phyloP scores from a whole-genome alignment of 2,113 vertebrate genomes.

The Cygnus atratus region DNA sequence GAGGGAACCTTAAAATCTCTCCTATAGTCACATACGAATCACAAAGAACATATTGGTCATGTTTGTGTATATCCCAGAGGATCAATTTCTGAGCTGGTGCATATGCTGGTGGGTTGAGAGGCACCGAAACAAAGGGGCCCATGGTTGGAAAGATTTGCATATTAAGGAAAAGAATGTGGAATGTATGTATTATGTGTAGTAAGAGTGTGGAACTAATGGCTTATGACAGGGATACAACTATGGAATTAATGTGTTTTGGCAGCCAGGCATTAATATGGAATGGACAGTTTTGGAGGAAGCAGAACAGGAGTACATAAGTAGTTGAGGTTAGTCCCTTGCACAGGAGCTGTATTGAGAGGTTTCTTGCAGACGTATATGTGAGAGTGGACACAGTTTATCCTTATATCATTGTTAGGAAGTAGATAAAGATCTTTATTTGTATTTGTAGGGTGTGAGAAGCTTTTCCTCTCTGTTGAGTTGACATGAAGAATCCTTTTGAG shows the following conservation, averaged over 20 bases:
- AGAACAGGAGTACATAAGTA: not conserved
- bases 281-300: not conserved
- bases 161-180: slow-evolving; percentile 61
- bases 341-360: not conserved
- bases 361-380: not conserved
- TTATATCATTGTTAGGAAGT: slow-evolving; percentile 26
- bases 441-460: slow-evolving; percentile 30
- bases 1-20: slow-evolving; percentile 1
- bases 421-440: slow-evolving; percentile 44
- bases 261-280: slow-evolving; percentile 36
- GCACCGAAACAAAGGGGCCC: slow-evolving; percentile 26
- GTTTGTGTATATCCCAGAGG: slow-evolving; percentile 4
- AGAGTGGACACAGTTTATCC: slow-evolving; percentile 4
- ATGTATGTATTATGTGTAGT: slow-evolving; percentile 55
- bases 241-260: slow-evolving; percentile 60
- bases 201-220: slow-evolving; percentile 63
- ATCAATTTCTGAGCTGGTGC: not conserved
- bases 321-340: not conserved
- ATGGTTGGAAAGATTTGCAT: slow-evolving; percentile 60
- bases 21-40: not conserved
- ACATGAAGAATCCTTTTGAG: slow-evolving; percentile 32
- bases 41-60: not conserved
- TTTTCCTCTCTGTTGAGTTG: slow-evolving; percentile 9
- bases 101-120: slow-evolving; percentile 13
- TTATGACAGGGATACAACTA: slow-evolving; percentile 60